A percentile compares a stretch with the other conserved stretches of the same genome.
Conservation (phyloP, 2,888 invertebrate genomes). For the Tricholauxania praeusta region DNA sequence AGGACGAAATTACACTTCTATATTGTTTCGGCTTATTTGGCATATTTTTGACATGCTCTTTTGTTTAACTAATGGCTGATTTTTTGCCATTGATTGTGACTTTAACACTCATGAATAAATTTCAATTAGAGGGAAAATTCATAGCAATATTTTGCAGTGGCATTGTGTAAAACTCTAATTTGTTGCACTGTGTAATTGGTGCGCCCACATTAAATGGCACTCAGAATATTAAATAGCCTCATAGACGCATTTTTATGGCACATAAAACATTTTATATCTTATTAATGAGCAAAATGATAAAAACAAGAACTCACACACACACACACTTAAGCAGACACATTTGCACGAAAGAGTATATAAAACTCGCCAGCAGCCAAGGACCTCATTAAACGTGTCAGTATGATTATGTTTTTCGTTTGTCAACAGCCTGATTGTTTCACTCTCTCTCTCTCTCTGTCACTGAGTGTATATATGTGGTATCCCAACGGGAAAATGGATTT, state of each 20-base stretch:
- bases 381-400: conserved; percentile 9
- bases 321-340: background rate
- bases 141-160: too few species aligned
- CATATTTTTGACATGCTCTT: too few species aligned
- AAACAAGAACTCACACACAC: background rate
- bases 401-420: background rate
- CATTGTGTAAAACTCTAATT: conserved; percentile 7
- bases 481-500: too few species aligned
- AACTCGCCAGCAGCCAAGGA: background rate
- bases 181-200: conserved; percentile 21
- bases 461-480: background rate
- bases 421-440: background rate
- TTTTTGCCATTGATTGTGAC: too few species aligned
- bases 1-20: too few species aligned
- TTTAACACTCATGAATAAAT: too few species aligned
- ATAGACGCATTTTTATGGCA: background rate
- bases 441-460: background rate
- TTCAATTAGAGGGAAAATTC: too few species aligned
- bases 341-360: background rate
- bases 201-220: background rate
- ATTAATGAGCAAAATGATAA: background rate
- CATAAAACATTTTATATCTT: conserved; percentile 5
- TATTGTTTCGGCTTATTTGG: too few species aligned
- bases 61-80: too few species aligned
- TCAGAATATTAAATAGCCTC: background rate